Percentiles rank a stretch among this genome's conserved stretches.
Evolutionary conservation across 2,113 vertebrate species (phyloP).

Genomic region (Formicarius rufipectus): DNA sequence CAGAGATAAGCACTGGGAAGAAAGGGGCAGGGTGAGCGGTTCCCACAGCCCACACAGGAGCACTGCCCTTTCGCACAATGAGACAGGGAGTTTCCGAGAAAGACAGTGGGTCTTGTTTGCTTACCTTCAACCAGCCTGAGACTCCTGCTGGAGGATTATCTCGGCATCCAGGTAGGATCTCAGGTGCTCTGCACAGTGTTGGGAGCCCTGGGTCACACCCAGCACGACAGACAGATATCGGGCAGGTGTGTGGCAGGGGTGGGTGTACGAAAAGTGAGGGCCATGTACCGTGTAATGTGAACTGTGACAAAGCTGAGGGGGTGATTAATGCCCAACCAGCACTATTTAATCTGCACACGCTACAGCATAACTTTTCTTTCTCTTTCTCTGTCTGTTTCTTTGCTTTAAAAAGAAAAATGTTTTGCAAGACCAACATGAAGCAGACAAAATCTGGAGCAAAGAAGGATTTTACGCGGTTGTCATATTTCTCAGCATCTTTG

Average conservation of each 20-base stretch:
- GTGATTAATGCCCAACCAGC: constrained; percentile 40
- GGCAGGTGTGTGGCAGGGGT: not conserved
- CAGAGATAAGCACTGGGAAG: not conserved
- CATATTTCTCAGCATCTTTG: constrained; percentile 94
- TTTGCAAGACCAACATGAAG: constrained; percentile 87
- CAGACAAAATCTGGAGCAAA: constrained; percentile 87
- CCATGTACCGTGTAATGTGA: not conserved
- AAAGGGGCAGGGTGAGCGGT: not conserved
- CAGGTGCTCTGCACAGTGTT: accelerated
- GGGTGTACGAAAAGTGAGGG: not conserved
- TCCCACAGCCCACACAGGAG: not conserved
- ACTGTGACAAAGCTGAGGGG: constrained; percentile 21
- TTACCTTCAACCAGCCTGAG: not conserved
- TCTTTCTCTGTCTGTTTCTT: constrained; percentile 61
- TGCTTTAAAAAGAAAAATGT: constrained; percentile 87
- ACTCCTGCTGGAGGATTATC: not conserved
- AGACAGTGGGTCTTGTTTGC: not conserved
- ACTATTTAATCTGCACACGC: not conserved
- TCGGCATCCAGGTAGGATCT: not conserved
- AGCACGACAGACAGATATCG: accelerated
- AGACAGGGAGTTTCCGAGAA: constrained; percentile 51
- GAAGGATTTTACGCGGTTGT: constrained; percentile 89
- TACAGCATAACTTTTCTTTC: constrained; percentile 49
- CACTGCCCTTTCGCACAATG: constrained; percentile 3
- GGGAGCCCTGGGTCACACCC: not conserved